Evolutionary conservation across 1,140 invertebrate species (phyloP), one percentile per base, ranked within the genome.

Genomic region (Cyphomyrmex costatus): DNA sequence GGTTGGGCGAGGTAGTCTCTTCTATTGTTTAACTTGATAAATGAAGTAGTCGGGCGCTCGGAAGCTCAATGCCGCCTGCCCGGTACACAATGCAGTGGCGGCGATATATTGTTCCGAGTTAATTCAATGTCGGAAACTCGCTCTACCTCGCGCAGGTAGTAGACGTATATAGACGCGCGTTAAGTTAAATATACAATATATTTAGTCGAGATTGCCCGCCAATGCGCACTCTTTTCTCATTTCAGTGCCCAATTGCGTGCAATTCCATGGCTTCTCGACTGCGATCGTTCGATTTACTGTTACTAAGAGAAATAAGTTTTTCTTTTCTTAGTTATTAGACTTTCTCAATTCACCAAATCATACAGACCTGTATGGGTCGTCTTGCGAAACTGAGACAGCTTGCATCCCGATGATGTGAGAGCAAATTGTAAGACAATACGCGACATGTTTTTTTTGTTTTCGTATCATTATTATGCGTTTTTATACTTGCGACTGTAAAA

Each of bases 21-120:
- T 73, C 79, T 88, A 92, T 94, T 94, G 93, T 94, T 93, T 93
- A 91, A 93, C 90, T 93, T 94, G 93, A 94, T 93, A 93, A 94
- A 94, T 93, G 93, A 94, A 93, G 92, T 93, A 91, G 90, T 74
- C 91, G 88, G 84, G 86, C 85, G 83, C 86, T 21, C 36, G 60
- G 82, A 68, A 86, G 90, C 84, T 90, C 85, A 77, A 88, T 88
- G 60, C 87, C 74, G 73, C 85, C 74, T 73, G 87, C 86, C 88
- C 85, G 87, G 89, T 90, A 92, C 88, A 92, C 92, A 93, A 92
- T 92, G 84, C 76, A 93, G 92, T 90, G 85, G 70, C 80, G 76
- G 86, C 91, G 86, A 91, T 92, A 93, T 92, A 93, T 92, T 92
- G 91, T 92, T 91, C 83, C 79, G 61, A 89, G 90, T 91, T 91